phyloP scores from a whole-genome alignment of 2,797 vertebrate genomes.

The Dromococcyx pavoninus region DNA sequence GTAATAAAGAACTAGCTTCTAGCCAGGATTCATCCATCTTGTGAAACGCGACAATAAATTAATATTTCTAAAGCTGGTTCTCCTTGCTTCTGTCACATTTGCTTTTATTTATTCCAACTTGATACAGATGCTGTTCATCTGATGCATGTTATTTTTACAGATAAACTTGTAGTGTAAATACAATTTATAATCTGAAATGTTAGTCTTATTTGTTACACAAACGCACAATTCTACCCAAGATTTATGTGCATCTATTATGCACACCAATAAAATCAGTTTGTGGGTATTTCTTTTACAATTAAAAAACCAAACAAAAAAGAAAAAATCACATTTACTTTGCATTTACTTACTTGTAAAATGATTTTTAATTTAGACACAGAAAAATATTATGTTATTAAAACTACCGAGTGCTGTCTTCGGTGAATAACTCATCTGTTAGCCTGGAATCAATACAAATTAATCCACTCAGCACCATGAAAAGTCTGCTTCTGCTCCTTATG shows the following conservation, averaged over 20 bases:
- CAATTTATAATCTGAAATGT: neutral
- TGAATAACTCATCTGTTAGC: conserved; percentile 47
- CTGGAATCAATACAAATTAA: conserved; percentile 43
- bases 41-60: neutral
- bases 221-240: neutral
- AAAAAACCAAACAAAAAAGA: too few species aligned
- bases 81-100: neutral
- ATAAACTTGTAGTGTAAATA: neutral
- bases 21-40: neutral
- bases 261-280: neutral
- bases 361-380: neutral
- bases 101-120: neutral
- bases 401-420: neutral
- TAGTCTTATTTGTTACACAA: neutral
- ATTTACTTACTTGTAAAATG: neutral
- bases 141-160: neutral
- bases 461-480: conserved; percentile 33
- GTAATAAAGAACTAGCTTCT: neutral
- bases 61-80: neutral
- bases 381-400: conserved; percentile 34
- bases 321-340: neutral
- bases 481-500: conserved; percentile 13
- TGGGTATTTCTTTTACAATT: neutral
- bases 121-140: neutral
- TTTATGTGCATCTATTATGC: neutral